Base-by-base conservation (phyloP, 2,888 invertebrate species). In the Fragum sueziense region DNA sequence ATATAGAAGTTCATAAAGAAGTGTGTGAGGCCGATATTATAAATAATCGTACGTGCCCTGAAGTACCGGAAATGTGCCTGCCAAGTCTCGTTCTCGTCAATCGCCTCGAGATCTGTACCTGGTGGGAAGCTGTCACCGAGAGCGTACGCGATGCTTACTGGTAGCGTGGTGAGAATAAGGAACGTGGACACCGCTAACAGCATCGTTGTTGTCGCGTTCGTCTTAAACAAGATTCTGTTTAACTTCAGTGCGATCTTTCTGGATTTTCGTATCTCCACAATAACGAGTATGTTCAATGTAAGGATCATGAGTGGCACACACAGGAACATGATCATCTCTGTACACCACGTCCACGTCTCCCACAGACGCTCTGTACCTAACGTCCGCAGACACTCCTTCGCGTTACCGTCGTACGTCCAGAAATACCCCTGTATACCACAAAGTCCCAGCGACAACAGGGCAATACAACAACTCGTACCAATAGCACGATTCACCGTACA, bases 1-100 rank as follows among this genome's bases (percentile, higher is more conserved):
- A 93, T 91, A 80, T 90, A 90, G 79, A 93, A 91, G 82, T 93
- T 93, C 80, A 90, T 90, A 52, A 91, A 92, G 75, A 91, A 93
- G 80, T 92, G 93, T 0, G 91, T 89, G 72, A 91, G 88, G 9
- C 91, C 91, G 31, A 91, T 85, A 74, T 91, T 89, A 69, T 91
- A 89, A 33, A 92, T 86, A 25, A 91, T 79, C 0, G 88, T 86
- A 52, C 89, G 80, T 6, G 89, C 86, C 17, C 88, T 81, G 59
- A 76, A 82, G 80, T 90, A 93, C 6, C 84, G 82, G 57, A 91
- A 86, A 82, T 90, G 86, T 33, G 86, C 73, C 73, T 90, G 89
- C 91, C 91, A 91, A 6, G 70, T 79, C 3, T 80, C 77, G 81
- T 92, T 90, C 4, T 61, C 68, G 31, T 74, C 73, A 33, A 92